phyloP scores from a whole-genome alignment of 2,888 invertebrate species.

The Mylabris sibirica region DNA sequence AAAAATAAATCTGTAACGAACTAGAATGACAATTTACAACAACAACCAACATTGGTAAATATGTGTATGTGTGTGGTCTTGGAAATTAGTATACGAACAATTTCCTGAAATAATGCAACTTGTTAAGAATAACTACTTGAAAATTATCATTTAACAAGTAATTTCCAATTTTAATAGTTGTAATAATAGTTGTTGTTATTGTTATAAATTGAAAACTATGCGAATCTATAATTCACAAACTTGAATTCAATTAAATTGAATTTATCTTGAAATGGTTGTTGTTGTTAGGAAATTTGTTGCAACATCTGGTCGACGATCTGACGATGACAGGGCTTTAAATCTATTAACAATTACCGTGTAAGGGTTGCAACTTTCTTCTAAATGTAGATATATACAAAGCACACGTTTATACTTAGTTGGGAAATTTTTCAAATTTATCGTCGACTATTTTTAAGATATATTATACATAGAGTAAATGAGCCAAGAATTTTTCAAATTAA shows the following conservation, averaged over 20 bases:
- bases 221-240: constrained; percentile 54
- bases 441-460: constrained; percentile 24
- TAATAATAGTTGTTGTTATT: neutral
- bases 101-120: constrained; percentile 1
- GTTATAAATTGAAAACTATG: constrained; percentile 36
- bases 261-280: constrained; percentile 47
- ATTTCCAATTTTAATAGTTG: neutral
- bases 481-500: constrained; percentile 30
- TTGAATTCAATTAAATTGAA: constrained; percentile 57
- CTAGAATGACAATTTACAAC: constrained; percentile 4
- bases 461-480: constrained; percentile 20
- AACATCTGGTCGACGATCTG: constrained; percentile 42
- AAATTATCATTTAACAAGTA: neutral
- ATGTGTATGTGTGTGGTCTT: constrained; percentile 10
- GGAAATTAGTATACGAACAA: neutral
- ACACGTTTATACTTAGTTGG: too few species aligned
- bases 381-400: too few species aligned
- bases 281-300: constrained; percentile 35
- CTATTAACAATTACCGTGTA: constrained; percentile 47
- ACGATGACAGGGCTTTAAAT: constrained; percentile 51
- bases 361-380: neutral
- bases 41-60: too few species aligned
- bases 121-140: neutral
- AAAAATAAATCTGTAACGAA: constrained; percentile 36
- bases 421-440: neutral